Conservation (phyloP, 2,888 invertebrate genomes). For the Cantharis rufa region DNA sequence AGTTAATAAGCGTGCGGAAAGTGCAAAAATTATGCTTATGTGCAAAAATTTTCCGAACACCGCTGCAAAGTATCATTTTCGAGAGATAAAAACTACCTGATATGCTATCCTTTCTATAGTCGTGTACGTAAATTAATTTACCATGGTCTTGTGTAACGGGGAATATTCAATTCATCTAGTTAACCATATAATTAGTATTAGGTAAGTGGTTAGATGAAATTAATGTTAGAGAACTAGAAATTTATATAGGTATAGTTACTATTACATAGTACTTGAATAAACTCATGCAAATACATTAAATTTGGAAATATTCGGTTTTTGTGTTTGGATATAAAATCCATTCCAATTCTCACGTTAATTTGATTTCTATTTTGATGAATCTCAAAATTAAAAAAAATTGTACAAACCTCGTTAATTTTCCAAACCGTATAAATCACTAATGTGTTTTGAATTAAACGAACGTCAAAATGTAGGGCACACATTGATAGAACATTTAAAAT, state of each 20-base stretch:
- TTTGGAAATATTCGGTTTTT: background rate
- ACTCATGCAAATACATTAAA: background rate
- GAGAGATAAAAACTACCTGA: no score
- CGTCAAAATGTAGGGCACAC: conserved; percentile 6
- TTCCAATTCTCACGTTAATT: background rate
- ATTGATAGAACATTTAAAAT: conserved; percentile 8
- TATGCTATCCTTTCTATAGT: no score
- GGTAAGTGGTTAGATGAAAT: background rate
- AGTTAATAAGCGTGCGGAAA: no score
- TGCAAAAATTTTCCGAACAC: no score
- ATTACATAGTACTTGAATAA: background rate
- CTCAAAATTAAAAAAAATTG: background rate
- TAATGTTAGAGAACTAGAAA: background rate
- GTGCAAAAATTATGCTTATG: no score
- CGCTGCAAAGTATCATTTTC: no score
- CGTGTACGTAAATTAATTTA: background rate
- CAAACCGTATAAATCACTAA: conserved; percentile 1
- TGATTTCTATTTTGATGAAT: background rate
- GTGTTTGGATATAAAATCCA: background rate
- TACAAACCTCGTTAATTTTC: background rate
- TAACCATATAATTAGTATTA: background rate
- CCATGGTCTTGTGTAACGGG: background rate
- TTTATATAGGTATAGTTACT: background rate
- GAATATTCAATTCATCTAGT: background rate
- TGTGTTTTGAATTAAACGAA: conserved; percentile 2